Percentiles rank a stretch among this genome's conserved stretches.
Evolutionary conservation across 2,797 vertebrate species (phyloP).

Genomic region (Ibycter americanus): DNA sequence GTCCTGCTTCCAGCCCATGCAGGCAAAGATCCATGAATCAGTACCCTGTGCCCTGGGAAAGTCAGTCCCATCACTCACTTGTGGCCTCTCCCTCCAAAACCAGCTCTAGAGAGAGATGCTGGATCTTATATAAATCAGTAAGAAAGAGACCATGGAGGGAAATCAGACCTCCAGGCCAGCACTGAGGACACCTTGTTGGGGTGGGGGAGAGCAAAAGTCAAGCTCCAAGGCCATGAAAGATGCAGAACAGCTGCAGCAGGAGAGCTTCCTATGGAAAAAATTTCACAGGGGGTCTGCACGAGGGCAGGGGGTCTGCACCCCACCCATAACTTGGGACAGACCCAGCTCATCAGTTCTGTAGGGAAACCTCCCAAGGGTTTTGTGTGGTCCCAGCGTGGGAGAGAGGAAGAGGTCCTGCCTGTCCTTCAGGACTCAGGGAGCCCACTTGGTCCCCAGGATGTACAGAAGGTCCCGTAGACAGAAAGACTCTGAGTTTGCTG

Average conservation of each 20-base stretch:
- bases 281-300: background rate
- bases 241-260: background rate
- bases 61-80: background rate
- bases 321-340: background rate
- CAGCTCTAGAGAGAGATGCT: background rate
- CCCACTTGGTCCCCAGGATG: background rate
- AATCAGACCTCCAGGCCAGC: background rate
- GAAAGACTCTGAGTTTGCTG: background rate
- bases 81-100: background rate
- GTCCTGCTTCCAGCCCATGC: background rate
- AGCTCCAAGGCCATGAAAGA: background rate
- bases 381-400: background rate
- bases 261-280: background rate
- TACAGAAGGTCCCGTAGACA: background rate
- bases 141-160: rapidly evolving
- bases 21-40: rapidly evolving
- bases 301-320: background rate
- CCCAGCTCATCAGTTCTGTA: background rate
- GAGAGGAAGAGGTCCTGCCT: background rate
- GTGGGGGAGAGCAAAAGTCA: background rate
- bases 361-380: background rate
- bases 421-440: background rate
- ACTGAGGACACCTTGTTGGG: background rate
- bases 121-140: background rate
- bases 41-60: background rate